These are phyloP conservation scores for Lasioglossum albipes DNA, from an alignment of 1,140 invertebrate genomes.

Conservation along the genomic window DNA sequence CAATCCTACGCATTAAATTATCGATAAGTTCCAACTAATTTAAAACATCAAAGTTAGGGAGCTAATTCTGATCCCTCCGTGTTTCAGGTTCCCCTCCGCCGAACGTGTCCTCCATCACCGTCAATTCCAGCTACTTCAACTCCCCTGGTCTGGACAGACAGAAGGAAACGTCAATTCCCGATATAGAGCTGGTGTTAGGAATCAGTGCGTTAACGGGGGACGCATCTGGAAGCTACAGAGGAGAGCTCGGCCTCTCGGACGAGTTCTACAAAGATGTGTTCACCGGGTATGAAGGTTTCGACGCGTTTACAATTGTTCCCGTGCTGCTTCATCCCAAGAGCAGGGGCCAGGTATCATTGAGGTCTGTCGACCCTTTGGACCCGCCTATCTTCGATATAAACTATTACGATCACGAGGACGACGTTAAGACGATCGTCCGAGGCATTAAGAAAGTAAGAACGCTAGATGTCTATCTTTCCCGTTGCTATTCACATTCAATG, in stretches of 20 bases:
- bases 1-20: too few relatives aligned
- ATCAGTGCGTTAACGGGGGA: conserved; percentile 87
- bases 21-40: too few relatives aligned
- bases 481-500: too few relatives aligned
- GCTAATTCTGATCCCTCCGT: background rate
- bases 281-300: conserved; percentile 73
- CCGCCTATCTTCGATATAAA: conserved; percentile 89
- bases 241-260: conserved; percentile 83
- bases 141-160: background rate
- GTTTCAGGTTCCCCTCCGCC: conserved; percentile 6
- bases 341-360: conserved; percentile 84
- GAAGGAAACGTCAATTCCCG: conserved; percentile 80
- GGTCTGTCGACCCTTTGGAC: conserved; percentile 85
- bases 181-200: conserved; percentile 89
- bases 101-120: conserved; percentile 33
- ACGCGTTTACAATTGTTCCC: conserved; percentile 85
- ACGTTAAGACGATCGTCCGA: conserved; percentile 85
- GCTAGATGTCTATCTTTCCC: too few relatives aligned
- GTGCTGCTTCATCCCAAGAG: conserved; percentile 88
- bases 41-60: too few relatives aligned
- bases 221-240: conserved; percentile 84
- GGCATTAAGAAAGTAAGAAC: conserved; percentile 84
- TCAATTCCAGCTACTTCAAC: conserved; percentile 14
- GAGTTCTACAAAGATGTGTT: conserved; percentile 83
- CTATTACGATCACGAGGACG: conserved; percentile 86